Evolutionary conservation across 2,113 vertebrate genomes (phyloP).

Genomic region (Periophthalmus modestus): DNA sequence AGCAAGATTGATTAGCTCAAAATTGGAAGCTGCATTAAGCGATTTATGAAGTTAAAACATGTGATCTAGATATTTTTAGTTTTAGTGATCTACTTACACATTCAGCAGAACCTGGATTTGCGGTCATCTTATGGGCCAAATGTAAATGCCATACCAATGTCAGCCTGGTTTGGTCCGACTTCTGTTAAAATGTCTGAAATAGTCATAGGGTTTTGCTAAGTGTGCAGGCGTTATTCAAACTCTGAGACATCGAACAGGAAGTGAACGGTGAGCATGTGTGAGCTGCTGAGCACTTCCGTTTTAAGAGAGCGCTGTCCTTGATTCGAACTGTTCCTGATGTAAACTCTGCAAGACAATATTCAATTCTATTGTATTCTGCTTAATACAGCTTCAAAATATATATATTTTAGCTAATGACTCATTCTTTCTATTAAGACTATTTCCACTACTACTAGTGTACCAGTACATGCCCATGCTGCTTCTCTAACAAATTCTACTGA

Average conservation of each 20-base stretch:
- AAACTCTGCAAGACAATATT: background rate
- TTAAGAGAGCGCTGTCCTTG: slow-evolving; percentile 32
- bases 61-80: slow-evolving; percentile 12
- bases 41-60: slow-evolving; percentile 11
- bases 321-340: slow-evolving; percentile 32
- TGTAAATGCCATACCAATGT: slow-evolving; percentile 52
- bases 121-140: slow-evolving; percentile 70
- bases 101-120: slow-evolving; percentile 71
- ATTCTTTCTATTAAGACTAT: background rate
- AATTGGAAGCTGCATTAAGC: slow-evolving; percentile 69
- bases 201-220: slow-evolving; percentile 54
- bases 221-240: slow-evolving; percentile 47
- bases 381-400: slow-evolving; percentile 65
- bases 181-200: slow-evolving; percentile 64
- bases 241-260: slow-evolving; percentile 54
- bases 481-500: background rate
- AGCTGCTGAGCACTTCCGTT: slow-evolving; percentile 46
- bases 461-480: background rate
- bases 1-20: slow-evolving; percentile 22
- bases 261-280: slow-evolving; percentile 30
- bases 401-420: background rate
- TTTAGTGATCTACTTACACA: slow-evolving; percentile 75
- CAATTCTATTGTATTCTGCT: slow-evolving; percentile 35
- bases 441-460: background rate
- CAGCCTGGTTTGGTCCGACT: slow-evolving; percentile 63